Conservation (phyloP, 2,113 vertebrate genomes). For the Vidua macroura region DNA sequence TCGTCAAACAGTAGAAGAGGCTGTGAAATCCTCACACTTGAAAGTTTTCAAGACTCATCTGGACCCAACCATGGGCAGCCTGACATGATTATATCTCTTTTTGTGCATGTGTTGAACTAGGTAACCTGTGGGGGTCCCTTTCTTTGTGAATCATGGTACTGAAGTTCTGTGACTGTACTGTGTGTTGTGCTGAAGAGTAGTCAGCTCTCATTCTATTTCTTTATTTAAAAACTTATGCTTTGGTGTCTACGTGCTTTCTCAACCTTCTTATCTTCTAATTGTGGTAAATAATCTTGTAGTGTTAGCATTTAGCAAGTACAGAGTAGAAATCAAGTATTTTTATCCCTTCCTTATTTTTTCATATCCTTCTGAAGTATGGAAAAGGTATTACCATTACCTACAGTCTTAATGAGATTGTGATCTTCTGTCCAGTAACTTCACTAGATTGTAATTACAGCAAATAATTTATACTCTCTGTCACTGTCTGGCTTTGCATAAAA, state of each 20-base stretch:
- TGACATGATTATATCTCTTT: background rate
- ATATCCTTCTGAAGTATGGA: background rate
- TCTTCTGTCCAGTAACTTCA: background rate
- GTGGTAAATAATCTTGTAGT: background rate
- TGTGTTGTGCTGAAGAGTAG: background rate
- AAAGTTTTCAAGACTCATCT: background rate
- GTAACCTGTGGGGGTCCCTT: background rate
- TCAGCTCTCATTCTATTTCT: background rate
- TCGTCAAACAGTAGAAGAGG: background rate
- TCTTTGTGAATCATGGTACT: background rate
- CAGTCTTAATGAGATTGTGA: background rate
- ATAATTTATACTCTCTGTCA: background rate
- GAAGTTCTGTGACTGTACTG: background rate
- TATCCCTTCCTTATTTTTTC: background rate
- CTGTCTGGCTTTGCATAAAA: background rate
- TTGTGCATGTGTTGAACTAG: background rate
- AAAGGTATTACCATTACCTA: background rate
- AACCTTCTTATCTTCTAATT: background rate
- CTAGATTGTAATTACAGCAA: background rate
- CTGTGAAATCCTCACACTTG: background rate
- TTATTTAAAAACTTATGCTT: background rate
- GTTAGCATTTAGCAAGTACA: background rate
- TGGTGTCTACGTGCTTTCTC: background rate
- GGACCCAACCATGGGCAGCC: background rate
- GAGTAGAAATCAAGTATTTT: background rate